A percentile compares a stretch with the other conserved stretches of the same genome.
Conservation (phyloP, 2,113 vertebrate species). For the Cranoglanis bouderius region DNA sequence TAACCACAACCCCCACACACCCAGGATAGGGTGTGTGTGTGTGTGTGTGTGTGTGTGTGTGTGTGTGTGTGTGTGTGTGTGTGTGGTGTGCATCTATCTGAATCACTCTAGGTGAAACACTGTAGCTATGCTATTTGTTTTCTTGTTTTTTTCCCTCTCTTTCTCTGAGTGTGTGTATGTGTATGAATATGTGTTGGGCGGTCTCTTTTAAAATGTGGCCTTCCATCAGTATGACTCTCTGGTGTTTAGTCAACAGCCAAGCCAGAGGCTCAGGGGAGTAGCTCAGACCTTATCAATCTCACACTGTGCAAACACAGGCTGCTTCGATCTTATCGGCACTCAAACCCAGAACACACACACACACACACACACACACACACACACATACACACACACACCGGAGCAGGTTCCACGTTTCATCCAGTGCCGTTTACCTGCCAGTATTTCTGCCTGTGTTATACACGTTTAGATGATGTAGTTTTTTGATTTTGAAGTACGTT, state of each 20-base stretch:
- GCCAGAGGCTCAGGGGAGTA: constrained; percentile 35
- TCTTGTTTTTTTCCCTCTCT: neutral
- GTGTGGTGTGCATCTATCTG: neutral
- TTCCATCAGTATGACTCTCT: constrained; percentile 38
- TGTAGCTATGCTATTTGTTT: neutral
- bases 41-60: constrained; percentile 1
- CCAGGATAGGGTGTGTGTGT: neutral
- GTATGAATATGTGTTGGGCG: constrained; percentile 18
- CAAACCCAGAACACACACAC: constrained; percentile 1
- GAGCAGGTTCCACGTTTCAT: constrained; percentile 12
- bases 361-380: neutral
- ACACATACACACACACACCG: neutral
- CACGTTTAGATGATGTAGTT: neutral
- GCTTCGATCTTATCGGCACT: constrained; percentile 43
- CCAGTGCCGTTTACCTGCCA: neutral
- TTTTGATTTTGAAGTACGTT: neutral
- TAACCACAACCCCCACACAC: constrained; percentile 22
- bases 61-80: neutral
- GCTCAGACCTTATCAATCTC: constrained; percentile 52
- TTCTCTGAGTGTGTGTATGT: constrained; percentile 11
- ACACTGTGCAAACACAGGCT: constrained; percentile 45
- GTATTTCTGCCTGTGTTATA: neutral
- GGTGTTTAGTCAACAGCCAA: constrained; percentile 49
- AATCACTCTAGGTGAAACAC: neutral
- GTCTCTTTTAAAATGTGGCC: constrained; percentile 9